Base-by-base conservation (phyloP, 1,140 invertebrate genomes). In the Papilio dardanus region DNA sequence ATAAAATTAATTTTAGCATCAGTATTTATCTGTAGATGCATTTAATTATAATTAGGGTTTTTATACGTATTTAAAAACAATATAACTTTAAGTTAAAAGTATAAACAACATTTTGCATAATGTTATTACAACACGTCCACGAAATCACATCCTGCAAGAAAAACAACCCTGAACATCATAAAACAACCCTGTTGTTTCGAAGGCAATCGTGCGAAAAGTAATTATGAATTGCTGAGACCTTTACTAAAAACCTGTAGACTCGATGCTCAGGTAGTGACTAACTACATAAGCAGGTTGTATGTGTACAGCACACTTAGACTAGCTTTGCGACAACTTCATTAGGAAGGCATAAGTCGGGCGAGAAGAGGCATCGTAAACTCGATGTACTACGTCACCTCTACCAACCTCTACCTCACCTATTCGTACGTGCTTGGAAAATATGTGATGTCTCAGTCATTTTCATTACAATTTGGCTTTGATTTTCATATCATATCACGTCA, bases 221-320 rank as follows among this genome's bases (percentile, higher is more conserved):
- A 91, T 91, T 91, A 92, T 89, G 83, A 88, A 90, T 89, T 84
- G 84, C 82, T 85, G 87, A 89, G 85, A 87, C 84, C 83, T 86
- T 83, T 79, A 86, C 85, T 85, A 81, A 86, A 87, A 90, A 83
- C 75, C 80, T 85, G 81, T 76, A 83, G 79, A 77, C 71, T 67
- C 54, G 50, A 24, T 66, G 40, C 28, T 24, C 50, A 31, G 58
- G 50, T 77, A 69, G 69, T 28, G 58, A 74, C 28, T 40, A 67
- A 75, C 76, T 75, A 71, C 75, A 80, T 71, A 68, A 58, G 74
- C 16, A 68, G 24, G 42, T 74, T 73, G 77, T 78, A 75, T 78
- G 74, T 82, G 79, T 76, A 80, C 74, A 73, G 42, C 74, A 81
- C 79, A 69, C 79, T 82, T 77, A 82, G 62, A 35, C 68, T 68